Conservation (phyloP, 2,888 invertebrate species). For the Euplagia quadripunctaria region DNA sequence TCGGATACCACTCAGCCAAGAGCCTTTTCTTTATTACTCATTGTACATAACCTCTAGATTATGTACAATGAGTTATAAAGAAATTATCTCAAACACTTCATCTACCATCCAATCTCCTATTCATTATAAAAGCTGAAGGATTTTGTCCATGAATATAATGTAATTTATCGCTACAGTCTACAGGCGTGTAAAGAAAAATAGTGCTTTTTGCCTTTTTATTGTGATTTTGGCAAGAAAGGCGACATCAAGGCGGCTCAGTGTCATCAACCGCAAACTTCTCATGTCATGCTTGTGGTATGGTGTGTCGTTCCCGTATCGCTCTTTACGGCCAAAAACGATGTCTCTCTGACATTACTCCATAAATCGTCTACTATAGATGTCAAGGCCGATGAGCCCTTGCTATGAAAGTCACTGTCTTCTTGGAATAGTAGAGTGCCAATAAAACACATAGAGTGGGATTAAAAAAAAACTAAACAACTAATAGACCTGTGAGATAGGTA, state of each 20-base stretch:
- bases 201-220: slow-evolving; percentile 2
- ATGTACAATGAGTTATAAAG: neutral
- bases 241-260: too few species aligned
- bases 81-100: neutral
- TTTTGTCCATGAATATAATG: slow-evolving; percentile 12
- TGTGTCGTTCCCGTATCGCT: too few species aligned
- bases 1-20: too few species aligned
- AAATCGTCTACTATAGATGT: too few species aligned
- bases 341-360: too few species aligned
- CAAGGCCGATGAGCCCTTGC: too few species aligned
- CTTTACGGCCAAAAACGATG: too few species aligned
- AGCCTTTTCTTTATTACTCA: too few species aligned
- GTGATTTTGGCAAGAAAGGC: neutral
- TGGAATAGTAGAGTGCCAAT: neutral
- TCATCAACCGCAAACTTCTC: too few species aligned
- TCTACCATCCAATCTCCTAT: neutral
- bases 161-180: slow-evolving; percentile 17
- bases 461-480: neutral
- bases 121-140: neutral
- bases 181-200: slow-evolving; percentile 11
- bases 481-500: neutral
- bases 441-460: neutral
- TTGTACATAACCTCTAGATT: too few species aligned
- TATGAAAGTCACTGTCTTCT: neutral
- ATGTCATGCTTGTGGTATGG: too few species aligned